Conservation (phyloP, 1,140 invertebrate species). For the Bombus superbus region DNA sequence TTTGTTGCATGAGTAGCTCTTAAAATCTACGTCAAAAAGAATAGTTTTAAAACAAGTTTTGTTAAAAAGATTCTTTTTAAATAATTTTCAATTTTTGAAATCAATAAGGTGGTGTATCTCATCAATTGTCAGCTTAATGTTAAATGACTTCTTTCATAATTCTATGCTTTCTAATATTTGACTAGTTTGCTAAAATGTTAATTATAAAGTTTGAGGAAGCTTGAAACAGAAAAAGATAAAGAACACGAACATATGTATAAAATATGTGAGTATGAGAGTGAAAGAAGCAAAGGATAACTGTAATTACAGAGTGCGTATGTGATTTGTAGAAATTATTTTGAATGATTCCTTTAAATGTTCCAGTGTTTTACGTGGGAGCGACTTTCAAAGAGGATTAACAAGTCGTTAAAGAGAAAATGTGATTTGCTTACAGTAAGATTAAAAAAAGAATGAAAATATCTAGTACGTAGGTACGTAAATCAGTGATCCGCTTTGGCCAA, state of each 20-base stretch:
- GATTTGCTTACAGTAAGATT: constrained; percentile 30
- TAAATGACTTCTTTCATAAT: constrained; percentile 34
- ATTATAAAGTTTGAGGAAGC: constrained; percentile 15
- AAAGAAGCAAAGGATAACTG: constrained; percentile 15
- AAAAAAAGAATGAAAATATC: constrained; percentile 24
- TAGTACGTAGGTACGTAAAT: constrained; percentile 59
- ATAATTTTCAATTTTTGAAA: neutral
- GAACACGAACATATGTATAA: constrained; percentile 28
- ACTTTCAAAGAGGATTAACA: constrained; percentile 23
- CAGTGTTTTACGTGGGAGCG: constrained; percentile 28
- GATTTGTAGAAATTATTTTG: constrained; percentile 37
- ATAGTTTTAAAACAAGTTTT: neutral
- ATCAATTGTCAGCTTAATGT: neutral
- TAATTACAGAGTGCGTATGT: neutral
- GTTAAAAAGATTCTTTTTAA: too few relatives aligned
- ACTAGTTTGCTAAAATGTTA: constrained; percentile 31
- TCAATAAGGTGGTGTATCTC: rapidly evolving
- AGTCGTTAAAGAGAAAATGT: constrained; percentile 33
- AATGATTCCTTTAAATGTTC: constrained; percentile 34
- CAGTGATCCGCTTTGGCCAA: constrained; percentile 51
- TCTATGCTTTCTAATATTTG: constrained; percentile 46
- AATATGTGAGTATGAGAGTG: constrained; percentile 35
- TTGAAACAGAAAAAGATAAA: constrained; percentile 13
- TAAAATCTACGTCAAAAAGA: neutral
- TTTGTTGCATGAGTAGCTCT: neutral